Conservation (phyloP, 2,888 invertebrate species). For the Exephanes ischioxanthus region DNA sequence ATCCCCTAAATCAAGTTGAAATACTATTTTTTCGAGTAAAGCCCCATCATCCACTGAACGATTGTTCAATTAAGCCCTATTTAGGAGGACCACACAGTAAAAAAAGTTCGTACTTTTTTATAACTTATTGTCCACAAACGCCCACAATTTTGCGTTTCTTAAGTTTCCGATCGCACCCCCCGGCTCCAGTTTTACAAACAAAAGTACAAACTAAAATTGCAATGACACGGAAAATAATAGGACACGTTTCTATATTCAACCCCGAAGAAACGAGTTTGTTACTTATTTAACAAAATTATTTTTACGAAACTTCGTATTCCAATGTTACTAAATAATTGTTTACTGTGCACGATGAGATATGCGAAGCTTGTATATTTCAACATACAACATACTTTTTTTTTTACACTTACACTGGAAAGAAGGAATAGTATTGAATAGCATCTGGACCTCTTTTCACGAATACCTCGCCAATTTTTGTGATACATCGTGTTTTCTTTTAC, state of each 20-base stretch:
- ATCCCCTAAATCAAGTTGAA: conserved; percentile 16
- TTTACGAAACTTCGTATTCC: too few species aligned
- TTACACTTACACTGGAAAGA: not conserved
- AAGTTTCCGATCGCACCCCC: too few species aligned
- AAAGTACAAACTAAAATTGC: too few species aligned
- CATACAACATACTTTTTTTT: not conserved
- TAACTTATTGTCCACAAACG: too few species aligned
- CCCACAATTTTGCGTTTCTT: too few species aligned
- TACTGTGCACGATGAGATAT: not conserved
- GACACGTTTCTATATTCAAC: too few species aligned
- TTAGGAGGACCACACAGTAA: not conserved
- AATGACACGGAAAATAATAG: too few species aligned
- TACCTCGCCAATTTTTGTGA: conserved; percentile 6
- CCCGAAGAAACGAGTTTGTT: too few species aligned
- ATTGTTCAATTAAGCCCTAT: not conserved
- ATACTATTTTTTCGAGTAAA: not conserved
- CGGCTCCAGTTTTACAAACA: too few species aligned
- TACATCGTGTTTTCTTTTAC: conserved; percentile 9
- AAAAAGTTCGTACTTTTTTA: too few species aligned
- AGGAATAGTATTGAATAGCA: not conserved
- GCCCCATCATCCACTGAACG: not conserved
- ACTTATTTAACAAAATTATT: too few species aligned
- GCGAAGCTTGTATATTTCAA: not conserved
- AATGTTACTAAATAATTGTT: too few species aligned
- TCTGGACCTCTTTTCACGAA: not conserved